A percentile compares a stretch with the other conserved stretches of the same genome.
Conservation (phyloP, 2,888 invertebrate genomes). For the Leucoptera coffeella region DNA sequence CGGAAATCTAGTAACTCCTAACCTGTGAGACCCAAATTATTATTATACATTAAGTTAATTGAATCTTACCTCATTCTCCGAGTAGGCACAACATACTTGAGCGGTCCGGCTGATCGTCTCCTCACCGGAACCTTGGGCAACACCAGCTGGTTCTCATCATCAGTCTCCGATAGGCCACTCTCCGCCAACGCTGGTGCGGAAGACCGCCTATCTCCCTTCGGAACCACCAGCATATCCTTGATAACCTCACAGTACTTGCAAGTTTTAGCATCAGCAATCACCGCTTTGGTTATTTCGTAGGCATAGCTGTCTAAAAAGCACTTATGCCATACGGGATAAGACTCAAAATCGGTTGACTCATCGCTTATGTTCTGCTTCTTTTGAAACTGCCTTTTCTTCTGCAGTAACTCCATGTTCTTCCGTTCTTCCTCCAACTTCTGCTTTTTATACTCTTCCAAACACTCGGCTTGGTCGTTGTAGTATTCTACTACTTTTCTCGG, state of each 20-base stretch:
- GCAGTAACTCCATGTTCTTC: conserved; percentile 21
- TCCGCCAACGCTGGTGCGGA: conserved; percentile 53
- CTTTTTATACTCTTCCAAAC: conserved; percentile 44
- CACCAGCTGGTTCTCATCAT: conserved; percentile 33
- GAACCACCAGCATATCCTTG: conserved; percentile 37
- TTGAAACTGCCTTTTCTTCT: conserved; percentile 20
- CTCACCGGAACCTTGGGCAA: conserved; percentile 37
- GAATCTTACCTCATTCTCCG: conserved; percentile 32
- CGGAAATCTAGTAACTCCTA: too few relatives aligned
- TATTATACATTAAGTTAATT: too few relatives aligned
- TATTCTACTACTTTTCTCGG: conserved; percentile 47
- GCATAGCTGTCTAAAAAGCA: conserved; percentile 46
- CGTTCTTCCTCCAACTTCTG: conserved; percentile 31
- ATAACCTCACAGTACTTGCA: conserved; percentile 48
- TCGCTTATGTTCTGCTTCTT: conserved; percentile 31
- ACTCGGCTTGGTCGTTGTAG: conserved; percentile 59
- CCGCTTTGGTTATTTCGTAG: conserved; percentile 37
- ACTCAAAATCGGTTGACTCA: conserved; percentile 35
- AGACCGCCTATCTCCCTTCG: conserved; percentile 35
- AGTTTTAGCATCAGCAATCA: conserved; percentile 28
- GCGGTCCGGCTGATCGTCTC: conserved; percentile 48
- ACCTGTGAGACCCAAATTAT: too few relatives aligned
- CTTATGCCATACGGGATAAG: conserved; percentile 32
- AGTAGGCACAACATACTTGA: conserved; percentile 30
- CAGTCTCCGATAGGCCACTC: conserved; percentile 34